Evolutionary conservation across 2,113 vertebrate genomes (phyloP).

Genomic region (Heterotis niloticus): DNA sequence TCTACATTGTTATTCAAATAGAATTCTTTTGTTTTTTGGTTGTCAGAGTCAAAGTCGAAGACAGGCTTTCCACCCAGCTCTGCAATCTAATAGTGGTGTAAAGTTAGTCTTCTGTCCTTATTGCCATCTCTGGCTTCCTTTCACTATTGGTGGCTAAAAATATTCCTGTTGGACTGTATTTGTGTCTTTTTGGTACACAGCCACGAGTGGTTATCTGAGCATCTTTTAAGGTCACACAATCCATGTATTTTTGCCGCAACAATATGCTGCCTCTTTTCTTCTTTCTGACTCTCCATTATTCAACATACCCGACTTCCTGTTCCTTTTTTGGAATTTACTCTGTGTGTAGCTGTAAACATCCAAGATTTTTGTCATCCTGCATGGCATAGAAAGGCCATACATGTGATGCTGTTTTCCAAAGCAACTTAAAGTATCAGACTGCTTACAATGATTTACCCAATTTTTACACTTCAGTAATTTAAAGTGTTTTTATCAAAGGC

Average conservation of each 20-base stretch:
- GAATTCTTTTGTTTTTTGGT: no score
- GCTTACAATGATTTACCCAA: no score
- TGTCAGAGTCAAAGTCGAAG: no score
- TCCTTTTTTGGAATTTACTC: not conserved
- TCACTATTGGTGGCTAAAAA: not conserved
- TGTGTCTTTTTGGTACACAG: not conserved
- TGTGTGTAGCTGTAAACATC: not conserved
- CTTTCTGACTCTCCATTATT: not conserved
- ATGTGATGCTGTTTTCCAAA: no score
- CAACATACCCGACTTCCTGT: not conserved
- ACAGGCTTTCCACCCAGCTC: not conserved
- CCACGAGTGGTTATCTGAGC: not conserved
- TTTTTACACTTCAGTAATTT: no score
- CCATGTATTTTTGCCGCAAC: no score
- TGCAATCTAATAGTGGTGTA: not conserved
- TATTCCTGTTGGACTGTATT: not conserved
- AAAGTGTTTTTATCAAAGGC: no score
- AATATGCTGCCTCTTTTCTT: no score
- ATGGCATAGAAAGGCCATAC: no score
- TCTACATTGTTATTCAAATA: no score
- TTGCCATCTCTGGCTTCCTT: not conserved
- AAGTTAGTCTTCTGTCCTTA: not conserved
- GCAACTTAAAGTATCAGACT: no score
- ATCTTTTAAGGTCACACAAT: not conserved
- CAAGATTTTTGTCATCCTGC: no score